Evolutionary conservation across 1,140 invertebrate species (phyloP), one percentile per base, ranked within the genome.

Genomic region (Zaprionus capensis): DNA sequence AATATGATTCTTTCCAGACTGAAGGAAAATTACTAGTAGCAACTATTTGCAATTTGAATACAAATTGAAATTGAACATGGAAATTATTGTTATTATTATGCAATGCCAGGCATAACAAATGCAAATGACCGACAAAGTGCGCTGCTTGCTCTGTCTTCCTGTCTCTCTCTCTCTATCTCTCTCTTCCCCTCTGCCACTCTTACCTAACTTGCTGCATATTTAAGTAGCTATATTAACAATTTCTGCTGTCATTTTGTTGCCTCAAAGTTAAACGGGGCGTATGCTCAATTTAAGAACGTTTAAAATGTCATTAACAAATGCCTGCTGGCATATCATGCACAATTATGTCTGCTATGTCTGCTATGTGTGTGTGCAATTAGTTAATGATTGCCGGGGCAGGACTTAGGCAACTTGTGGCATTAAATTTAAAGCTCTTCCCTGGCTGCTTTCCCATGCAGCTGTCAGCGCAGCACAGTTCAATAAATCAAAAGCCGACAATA

Each of bases 221-320:
- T 49, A 17, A 46, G 41, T 17, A 41, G 15, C 38, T 5, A 15
- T 5, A 41, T 41, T 41, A 46, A 46, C 41, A n/a, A n/a, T n/a
- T 14, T 12, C 1, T 24, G 44, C 11, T 46, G 22, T 49, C 34
- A 14, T 34, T 53, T 51, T 31, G 67, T 57, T 61, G 51, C 51
- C 20, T 46, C 72, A 71, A 70, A 61, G 73, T 71, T 66, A 26
- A 57, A 66, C 65, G 71, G 71, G 84, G 85, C 85, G 84, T 84
- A 81, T 81, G 63, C 81, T 84, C 77, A 88, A 88, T 90, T 88
- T 78, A 66, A 88, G 88, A 88, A 24, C 84, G 78, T 90, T 88
- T 90, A 90, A 88, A 88, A 88, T 79, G 78, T 69, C 85, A 88
- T 88, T 90, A 88, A 84, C 78, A 76, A 88, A 71, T 81, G 76